These are phyloP conservation scores for Petrocephalus microphthalmus DNA, from an alignment of 2,113 vertebrate species.

Conservation along the genomic window DNA sequence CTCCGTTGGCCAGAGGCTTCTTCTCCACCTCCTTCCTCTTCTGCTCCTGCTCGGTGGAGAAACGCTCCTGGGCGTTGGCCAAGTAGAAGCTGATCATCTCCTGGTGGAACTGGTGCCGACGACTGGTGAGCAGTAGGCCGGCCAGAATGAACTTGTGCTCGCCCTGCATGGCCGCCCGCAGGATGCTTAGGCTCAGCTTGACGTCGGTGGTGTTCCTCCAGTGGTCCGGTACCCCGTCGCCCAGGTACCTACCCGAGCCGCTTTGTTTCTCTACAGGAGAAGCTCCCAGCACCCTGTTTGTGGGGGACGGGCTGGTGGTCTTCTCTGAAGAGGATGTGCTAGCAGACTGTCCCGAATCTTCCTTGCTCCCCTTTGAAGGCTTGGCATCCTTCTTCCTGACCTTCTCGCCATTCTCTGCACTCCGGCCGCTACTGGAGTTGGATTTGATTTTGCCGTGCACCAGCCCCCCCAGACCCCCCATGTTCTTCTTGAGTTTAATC, in stretches of 20 bases:
- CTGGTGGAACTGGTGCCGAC: slow-evolving; percentile 94
- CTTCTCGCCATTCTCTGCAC: slow-evolving; percentile 60
- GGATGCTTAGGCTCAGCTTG: slow-evolving; percentile 94
- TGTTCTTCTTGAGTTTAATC: slow-evolving; percentile 96
- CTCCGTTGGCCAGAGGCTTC: slow-evolving; percentile 50
- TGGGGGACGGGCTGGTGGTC: slow-evolving; percentile 82
- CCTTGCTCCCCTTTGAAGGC: slow-evolving; percentile 64
- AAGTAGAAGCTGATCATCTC: slow-evolving; percentile 97
- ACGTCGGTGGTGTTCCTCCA: slow-evolving; percentile 98
- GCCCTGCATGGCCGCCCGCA: slow-evolving; percentile 95
- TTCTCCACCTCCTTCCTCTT: slow-evolving; percentile 77
- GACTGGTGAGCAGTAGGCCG: slow-evolving; percentile 88
- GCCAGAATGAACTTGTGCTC: slow-evolving; percentile 97
- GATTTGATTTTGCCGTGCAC: slow-evolving; percentile 92
- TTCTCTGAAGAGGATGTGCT: slow-evolving; percentile 88
- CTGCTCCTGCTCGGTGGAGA: slow-evolving; percentile 91
- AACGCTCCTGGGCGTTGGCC: slow-evolving; percentile 92
- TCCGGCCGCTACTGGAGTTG: slow-evolving; percentile 72
- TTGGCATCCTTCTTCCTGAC: slow-evolving; percentile 53
- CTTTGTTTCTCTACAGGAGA: slow-evolving; percentile 11
- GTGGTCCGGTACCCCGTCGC: slow-evolving; percentile 73
- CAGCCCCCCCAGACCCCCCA: slow-evolving; percentile 91
- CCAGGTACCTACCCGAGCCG: slow-evolving; percentile 51
- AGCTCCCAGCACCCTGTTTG: slow-evolving; percentile 68
- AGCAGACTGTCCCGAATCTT: slow-evolving; percentile 83